Percentiles rank a stretch among this genome's conserved stretches.
These are phyloP conservation scores for Colletes collaris DNA, from an alignment of 2,888 invertebrate genomes.

Conservation along the genomic window DNA sequence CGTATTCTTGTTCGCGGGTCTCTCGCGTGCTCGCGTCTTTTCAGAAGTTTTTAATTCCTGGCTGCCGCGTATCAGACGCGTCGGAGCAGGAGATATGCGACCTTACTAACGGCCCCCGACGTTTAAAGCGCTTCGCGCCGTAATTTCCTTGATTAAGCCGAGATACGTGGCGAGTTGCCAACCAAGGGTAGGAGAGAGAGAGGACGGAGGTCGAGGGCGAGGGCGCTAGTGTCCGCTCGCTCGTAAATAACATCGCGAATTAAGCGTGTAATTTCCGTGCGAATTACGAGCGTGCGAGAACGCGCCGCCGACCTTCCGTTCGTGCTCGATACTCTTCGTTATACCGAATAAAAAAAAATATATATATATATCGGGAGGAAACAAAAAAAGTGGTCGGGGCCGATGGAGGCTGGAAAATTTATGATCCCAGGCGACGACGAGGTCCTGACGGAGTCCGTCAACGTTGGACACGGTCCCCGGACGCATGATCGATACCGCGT, in stretches of 20 bases:
- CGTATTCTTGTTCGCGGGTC: constrained; percentile 15
- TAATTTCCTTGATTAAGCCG: constrained; percentile 76
- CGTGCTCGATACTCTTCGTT: constrained; percentile 56
- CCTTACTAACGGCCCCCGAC: constrained; percentile 68
- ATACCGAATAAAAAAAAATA: constrained; percentile 22
- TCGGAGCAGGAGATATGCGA: constrained; percentile 64
- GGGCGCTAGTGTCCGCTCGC: constrained; percentile 66
- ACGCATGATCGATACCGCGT: constrained; percentile 51
- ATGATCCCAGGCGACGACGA: constrained; percentile 22
- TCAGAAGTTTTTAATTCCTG: constrained; percentile 62
- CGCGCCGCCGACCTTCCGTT: neutral
- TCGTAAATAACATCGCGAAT: constrained; percentile 75
- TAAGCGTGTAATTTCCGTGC: constrained; percentile 74
- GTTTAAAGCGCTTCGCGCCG: constrained; percentile 73
- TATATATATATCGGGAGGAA: neutral
- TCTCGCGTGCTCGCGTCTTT: constrained; percentile 40
- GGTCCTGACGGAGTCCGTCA: constrained; percentile 34
- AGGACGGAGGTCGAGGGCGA: constrained; percentile 33
- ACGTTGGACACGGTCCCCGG: constrained; percentile 41
- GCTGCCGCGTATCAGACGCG: constrained; percentile 54
- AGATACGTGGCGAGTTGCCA: constrained; percentile 74
- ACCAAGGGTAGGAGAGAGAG: constrained; percentile 51
- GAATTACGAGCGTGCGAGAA: constrained; percentile 64
- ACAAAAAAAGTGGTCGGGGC: neutral
- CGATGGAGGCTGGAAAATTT: constrained; percentile 35